Base-by-base conservation (phyloP, 2,797 vertebrate species). In the Botia kubotai region DNA sequence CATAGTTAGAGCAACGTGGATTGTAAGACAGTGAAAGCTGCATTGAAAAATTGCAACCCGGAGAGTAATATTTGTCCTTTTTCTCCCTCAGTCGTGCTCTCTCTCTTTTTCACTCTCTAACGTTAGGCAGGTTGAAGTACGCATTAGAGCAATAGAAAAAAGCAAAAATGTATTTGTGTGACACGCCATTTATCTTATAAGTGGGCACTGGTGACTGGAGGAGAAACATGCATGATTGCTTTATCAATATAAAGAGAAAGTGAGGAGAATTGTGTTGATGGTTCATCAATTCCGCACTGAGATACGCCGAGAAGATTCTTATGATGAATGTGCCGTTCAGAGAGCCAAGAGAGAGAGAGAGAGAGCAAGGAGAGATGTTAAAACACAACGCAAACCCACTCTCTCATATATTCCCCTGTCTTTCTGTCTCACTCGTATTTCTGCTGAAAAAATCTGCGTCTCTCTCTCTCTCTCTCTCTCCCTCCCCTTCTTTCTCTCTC, bases 241-340 rank as follows among this genome's bases (percentile, higher is more conserved):
- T 91, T 91, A 90, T 90, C 92, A 90, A 91, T 91, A 92, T 79
- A 84, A 88, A 90, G 87, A 87, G 89, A 90, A 88, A 82, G 83
- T 88, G 87, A 90, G 86, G 86, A 87, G 91, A 89, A 87, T 84
- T 83, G 85, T 17, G 84, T 79, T 88, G 89, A 91, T 88, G 89
- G 86, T 87, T 90, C 89, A 92, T 91, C 91, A 87, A 88, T 91
- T 87, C 69, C 60, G 71, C 83, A 50, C 87, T 75, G 80, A 75
- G 80, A 87, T 80, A 89, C 33, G 4, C 21, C 82, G 76, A 82
- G 82, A 72, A 85, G 83, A 87, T 87, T 84, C 72, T 2, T 33
- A 84, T 91, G 89, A 91, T 93, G 79, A 89, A 91, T 91, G 90
- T 77, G 82, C 86, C 89, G 87, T 87, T 74, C 57, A n/a, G 77